Conservation (phyloP, 2,797 vertebrate species). For the Karalla daura region DNA sequence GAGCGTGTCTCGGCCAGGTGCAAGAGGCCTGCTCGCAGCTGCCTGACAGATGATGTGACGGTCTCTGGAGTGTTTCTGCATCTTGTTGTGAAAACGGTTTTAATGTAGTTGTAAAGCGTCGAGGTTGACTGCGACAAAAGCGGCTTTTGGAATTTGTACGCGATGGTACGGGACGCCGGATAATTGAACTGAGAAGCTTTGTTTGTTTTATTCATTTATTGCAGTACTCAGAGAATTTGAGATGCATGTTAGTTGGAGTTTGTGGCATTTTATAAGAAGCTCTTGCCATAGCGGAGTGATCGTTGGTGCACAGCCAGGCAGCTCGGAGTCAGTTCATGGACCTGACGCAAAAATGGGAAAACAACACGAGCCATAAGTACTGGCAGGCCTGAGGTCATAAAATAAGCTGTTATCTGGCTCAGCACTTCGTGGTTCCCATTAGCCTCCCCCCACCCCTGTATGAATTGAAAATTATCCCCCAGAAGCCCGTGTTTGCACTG, state of each 20-base stretch:
- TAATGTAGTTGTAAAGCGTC: constrained; percentile 61
- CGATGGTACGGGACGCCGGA: constrained; percentile 2
- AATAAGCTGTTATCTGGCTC: constrained; percentile 51
- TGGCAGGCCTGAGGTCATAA: constrained; percentile 52
- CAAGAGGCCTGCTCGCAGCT: constrained; percentile 76
- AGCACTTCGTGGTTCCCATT: constrained; percentile 67
- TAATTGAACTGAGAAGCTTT: neutral
- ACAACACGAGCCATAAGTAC: constrained; percentile 48
- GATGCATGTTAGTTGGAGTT: neutral
- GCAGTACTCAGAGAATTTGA: constrained; percentile 1
- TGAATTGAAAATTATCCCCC: constrained; percentile 59
- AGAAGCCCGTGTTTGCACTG: constrained; percentile 36
- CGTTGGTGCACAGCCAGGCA: constrained; percentile 25
- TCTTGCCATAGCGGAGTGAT: constrained; percentile 15
- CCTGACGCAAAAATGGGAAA: constrained; percentile 42
- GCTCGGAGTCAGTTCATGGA: constrained; percentile 9
- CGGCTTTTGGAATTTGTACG: constrained; percentile 23
- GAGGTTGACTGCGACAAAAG: constrained; percentile 42
- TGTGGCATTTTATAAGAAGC: constrained; percentile 9
- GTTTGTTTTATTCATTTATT: constrained; percentile 1
- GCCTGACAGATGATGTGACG: constrained; percentile 76
- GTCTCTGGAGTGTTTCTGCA: constrained; percentile 67
- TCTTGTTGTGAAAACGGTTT: constrained; percentile 80
- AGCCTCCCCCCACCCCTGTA: constrained; percentile 48
- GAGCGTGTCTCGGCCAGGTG: constrained; percentile 76